Conservation (phyloP, 2,113 vertebrate genomes). For the Psilopsiagon aymara region DNA sequence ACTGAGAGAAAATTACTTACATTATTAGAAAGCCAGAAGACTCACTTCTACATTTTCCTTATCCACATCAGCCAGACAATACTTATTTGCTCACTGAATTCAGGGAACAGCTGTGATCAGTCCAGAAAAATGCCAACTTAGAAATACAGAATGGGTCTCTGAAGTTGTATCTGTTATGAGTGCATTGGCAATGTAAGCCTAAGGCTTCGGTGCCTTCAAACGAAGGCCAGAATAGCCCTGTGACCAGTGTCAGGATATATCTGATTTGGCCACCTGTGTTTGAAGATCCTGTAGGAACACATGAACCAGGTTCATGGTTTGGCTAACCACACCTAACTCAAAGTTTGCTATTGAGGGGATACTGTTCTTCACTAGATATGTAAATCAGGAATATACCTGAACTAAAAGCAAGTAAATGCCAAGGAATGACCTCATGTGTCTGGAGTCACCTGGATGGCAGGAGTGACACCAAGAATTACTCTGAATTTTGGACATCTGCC, state of each 20-base stretch:
- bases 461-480: neutral
- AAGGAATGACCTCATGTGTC: conserved; percentile 10
- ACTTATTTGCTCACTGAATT: neutral
- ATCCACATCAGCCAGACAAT: neutral
- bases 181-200: neutral
- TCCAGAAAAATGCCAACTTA: neutral
- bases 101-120: neutral
- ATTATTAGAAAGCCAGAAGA: neutral
- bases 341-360: neutral
- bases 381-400: neutral
- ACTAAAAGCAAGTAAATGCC: neutral
- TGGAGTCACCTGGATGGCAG: neutral
- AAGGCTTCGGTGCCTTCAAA: neutral
- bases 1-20: neutral
- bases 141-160: neutral
- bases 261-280: neutral
- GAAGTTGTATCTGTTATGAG: neutral
- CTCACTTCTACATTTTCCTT: neutral
- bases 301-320: neutral
- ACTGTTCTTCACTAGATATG: neutral
- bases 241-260: neutral
- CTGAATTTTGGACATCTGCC: neutral
- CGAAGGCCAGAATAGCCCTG: neutral
- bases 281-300: neutral
- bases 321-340: neutral